Percentiles rank a stretch among this genome's conserved stretches.
These are phyloP conservation scores for Takifugu bimaculatus DNA, from an alignment of 2,113 vertebrate species.

Conservation along the genomic window DNA sequence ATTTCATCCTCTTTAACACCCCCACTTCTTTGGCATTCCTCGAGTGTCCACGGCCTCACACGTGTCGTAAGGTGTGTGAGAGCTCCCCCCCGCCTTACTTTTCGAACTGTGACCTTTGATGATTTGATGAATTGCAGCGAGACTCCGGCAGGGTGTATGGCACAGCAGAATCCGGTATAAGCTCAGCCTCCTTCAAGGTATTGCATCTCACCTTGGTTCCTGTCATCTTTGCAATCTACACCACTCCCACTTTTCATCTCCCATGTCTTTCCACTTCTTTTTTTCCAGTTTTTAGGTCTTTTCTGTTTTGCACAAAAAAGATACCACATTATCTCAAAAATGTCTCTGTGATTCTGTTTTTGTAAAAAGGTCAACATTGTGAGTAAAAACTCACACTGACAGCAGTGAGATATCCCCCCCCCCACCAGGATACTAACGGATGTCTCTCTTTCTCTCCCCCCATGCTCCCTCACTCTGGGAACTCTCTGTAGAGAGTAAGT, in stretches of 20 bases:
- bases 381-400: slow-evolving; percentile 1
- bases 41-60: slow-evolving; percentile 45
- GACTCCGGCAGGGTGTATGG: slow-evolving; percentile 78
- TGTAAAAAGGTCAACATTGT: neutral
- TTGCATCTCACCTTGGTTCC: slow-evolving; percentile 59
- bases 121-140: slow-evolving; percentile 81
- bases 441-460: slow-evolving; percentile 80
- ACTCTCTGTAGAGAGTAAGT: slow-evolving; percentile 99
- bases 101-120: slow-evolving; percentile 61
- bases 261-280: slow-evolving; percentile 6
- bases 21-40: slow-evolving; percentile 21
- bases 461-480: slow-evolving; percentile 84
- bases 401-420: slow-evolving; percentile 4
- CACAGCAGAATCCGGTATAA: slow-evolving; percentile 83
- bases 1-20: slow-evolving; percentile 52
- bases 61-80: slow-evolving; percentile 57
- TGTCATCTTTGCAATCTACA: slow-evolving; percentile 31
- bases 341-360: slow-evolving; percentile 5
- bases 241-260: slow-evolving; percentile 25
- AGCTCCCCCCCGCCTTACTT: slow-evolving; percentile 29
- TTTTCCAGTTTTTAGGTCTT: slow-evolving; percentile 18
- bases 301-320: slow-evolving; percentile 13
- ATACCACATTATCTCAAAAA: neutral
- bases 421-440: slow-evolving; percentile 57
- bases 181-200: slow-evolving; percentile 84